Evolutionary conservation across 2,797 vertebrate genomes (phyloP).

Genomic region (Fistularia tabacaria): DNA sequence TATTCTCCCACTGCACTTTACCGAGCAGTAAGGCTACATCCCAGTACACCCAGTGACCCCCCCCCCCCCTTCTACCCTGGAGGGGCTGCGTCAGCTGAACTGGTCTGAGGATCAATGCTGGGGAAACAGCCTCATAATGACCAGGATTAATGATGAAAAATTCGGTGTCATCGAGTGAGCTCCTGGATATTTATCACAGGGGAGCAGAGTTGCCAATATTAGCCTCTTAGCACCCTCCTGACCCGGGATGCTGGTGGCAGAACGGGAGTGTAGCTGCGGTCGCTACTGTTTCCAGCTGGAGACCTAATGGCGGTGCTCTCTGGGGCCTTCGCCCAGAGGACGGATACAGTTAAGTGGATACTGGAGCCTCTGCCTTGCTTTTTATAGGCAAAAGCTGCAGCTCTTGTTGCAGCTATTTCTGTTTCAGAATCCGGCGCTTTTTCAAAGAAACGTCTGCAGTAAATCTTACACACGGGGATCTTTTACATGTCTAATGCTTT

Average conservation of each 20-base stretch:
- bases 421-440: constrained; percentile 25
- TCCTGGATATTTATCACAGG: constrained; percentile 90
- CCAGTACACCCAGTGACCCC: constrained; percentile 68
- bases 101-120: constrained; percentile 84
- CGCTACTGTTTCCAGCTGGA: constrained; percentile 58
- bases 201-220: constrained; percentile 74
- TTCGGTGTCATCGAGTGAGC: constrained; percentile 84
- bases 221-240: constrained; percentile 62
- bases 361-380: constrained; percentile 37
- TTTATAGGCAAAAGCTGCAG: constrained; percentile 37
- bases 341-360: constrained; percentile 40
- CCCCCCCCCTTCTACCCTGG: constrained; percentile 67
- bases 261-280: constrained; percentile 57
- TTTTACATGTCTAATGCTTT: constrained; percentile 27
- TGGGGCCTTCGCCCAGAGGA: constrained; percentile 49
- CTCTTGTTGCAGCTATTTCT: constrained; percentile 14
- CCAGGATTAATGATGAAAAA: constrained; percentile 99
- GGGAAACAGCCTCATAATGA: constrained; percentile 89
- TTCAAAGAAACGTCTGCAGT: constrained; percentile 23
- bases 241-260: constrained; percentile 63
- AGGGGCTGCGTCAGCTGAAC: constrained; percentile 79
- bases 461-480: constrained; percentile 13
- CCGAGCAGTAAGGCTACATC: constrained; percentile 62
- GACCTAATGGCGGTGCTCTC: constrained; percentile 60
- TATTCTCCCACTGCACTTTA: constrained; percentile 43